Base-by-base conservation (phyloP, 1,140 invertebrate genomes). In the Mamestra configurata region DNA sequence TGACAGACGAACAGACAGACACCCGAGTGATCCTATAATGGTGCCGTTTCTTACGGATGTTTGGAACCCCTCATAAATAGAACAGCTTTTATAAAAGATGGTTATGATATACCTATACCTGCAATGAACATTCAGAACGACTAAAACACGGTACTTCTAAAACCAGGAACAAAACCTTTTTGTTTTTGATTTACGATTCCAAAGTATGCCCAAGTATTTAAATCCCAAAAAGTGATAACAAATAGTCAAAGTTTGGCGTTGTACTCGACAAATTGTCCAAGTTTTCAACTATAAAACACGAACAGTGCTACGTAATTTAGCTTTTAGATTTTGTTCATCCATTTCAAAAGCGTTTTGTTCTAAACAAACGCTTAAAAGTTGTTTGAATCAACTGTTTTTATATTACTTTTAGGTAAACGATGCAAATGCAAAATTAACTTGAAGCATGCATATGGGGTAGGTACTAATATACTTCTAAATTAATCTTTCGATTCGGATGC, bases 171-270 rank as follows among this genome's bases (percentile, higher is more conserved):
- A 15, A 70, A 49, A 46, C 40, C 35, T 46, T 68, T 68, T 70
- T 70, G 57, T 31, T 70, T 72, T 53, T 75, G 79, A 78, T 82
- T 82, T 79, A 79, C 61, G 59, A 24, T 68, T 37, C 7, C 20
- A 68, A 76, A 82, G 71, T 79, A 71, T 71, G 59, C 70, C n/a
- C 80, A 75, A 81, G 79, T 82, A 73, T 77, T 82, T 77, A 64
- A 76, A 76, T 64, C 75, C 51, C 76, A 80, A 71, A 79, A 77
- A 79, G 79, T 83, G 82, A 80, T 83, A 80, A 80, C 79, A 79
- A 79, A 83, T 80, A 66, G 71, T 35, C 55, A 53, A 79, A 83
- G 79, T 84, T 83, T 13, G 18, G 59, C 55, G 46, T 46, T 40
- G 27, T 43, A 31, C 75, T 51, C 40, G 57, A 79, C 72, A 79